These are phyloP conservation scores for Neotoxoptera formosana DNA, from an alignment of 1,140 invertebrate species.

Conservation along the genomic window DNA sequence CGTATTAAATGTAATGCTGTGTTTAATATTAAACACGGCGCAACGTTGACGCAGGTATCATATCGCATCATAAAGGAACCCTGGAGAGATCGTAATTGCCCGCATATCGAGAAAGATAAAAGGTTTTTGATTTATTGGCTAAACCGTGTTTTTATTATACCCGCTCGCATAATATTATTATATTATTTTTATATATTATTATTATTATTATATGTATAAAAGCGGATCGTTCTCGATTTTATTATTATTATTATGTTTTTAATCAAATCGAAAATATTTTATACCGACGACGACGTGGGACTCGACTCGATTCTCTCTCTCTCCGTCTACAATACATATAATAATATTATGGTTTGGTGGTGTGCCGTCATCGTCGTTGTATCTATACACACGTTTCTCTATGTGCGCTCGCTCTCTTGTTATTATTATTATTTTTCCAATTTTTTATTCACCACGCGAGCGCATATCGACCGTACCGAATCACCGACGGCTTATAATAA, in stretches of 20 bases:
- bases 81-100: slow-evolving; percentile 55
- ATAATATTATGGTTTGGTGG: background rate
- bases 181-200: background rate
- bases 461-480: slow-evolving; percentile 24
- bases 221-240: slow-evolving; percentile 40
- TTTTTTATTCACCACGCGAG: background rate
- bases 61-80: slow-evolving; percentile 49
- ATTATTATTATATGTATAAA: slow-evolving; percentile 18
- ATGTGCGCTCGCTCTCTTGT: background rate
- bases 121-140: slow-evolving; percentile 56
- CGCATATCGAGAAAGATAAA: slow-evolving; percentile 54
- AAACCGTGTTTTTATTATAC: slow-evolving; percentile 51
- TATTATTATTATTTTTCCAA: background rate
- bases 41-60: slow-evolving; percentile 50
- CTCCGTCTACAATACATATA: background rate
- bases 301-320: background rate
- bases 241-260: slow-evolving; percentile 51
- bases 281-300: background rate
- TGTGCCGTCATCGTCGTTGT: background rate
- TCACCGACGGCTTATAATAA: background rate
- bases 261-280: slow-evolving; percentile 51
- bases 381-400: no score
- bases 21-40: slow-evolving; percentile 44
- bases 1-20: slow-evolving; percentile 50
- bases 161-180: slow-evolving; percentile 31